Conservation (phyloP, 2,888 invertebrate species). For the Eucera pruinosa region DNA sequence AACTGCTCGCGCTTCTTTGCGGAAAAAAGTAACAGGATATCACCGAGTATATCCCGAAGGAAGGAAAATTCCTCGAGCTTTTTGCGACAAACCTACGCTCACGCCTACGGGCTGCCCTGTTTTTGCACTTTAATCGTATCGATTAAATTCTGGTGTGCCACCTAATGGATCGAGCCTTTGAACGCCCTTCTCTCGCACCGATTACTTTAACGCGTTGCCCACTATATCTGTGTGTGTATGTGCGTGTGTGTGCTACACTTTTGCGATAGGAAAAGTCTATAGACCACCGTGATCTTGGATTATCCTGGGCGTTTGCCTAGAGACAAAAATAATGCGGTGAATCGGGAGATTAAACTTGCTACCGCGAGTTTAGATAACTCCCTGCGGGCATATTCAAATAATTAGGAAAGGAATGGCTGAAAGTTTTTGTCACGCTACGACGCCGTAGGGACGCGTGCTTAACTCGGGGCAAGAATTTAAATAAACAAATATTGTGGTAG, state of each 20-base stretch:
- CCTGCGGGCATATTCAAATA: constrained; percentile 19
- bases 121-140: constrained; percentile 18
- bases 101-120: not conserved
- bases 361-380: not conserved
- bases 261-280: no score
- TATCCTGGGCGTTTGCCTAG: no score
- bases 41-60: constrained; percentile 5
- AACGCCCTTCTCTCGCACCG: not conserved
- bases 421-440: constrained; percentile 37
- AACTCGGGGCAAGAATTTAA: not conserved
- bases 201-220: not conserved
- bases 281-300: no score
- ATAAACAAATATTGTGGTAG: no score
- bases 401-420: constrained; percentile 31
- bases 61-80: not conserved
- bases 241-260: no score
- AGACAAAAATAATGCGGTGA: no score
- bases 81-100: not conserved
- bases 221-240: no score
- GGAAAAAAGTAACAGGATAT: no score
- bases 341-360: not conserved
- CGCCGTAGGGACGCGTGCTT: constrained; percentile 7
- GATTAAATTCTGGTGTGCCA: constrained; percentile 22
- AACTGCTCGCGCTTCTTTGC: no score
- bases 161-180: constrained; percentile 4